Evolutionary conservation across 2,113 vertebrate genomes (phyloP).

Genomic region (Serilophus lunatus): DNA sequence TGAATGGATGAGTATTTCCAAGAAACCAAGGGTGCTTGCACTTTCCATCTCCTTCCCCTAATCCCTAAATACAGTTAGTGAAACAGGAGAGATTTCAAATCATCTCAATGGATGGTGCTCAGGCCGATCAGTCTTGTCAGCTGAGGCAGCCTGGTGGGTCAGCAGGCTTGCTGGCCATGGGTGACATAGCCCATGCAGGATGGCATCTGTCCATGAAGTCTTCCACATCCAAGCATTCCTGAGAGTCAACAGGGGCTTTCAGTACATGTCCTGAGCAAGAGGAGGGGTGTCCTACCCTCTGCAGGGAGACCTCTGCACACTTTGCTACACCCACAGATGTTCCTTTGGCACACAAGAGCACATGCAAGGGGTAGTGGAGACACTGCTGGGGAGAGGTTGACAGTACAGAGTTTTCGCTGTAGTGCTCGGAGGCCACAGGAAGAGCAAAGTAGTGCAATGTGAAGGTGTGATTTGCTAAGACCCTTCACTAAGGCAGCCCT

Average conservation of each 20-base stretch:
- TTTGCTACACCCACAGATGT: not conserved
- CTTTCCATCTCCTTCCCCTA: not conserved
- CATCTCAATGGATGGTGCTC: not conserved
- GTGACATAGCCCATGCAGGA: not conserved
- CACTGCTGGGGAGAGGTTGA: not conserved
- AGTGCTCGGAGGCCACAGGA: not conserved
- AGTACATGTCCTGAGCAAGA: not conserved
- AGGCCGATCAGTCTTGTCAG: not conserved
- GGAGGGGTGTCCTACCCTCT: not conserved
- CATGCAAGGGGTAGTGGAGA: no score
- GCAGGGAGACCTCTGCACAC: not conserved
- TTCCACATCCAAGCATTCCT: not conserved
- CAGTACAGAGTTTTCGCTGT: not conserved
- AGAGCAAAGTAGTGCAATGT: not conserved
- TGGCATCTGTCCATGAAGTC: not conserved
- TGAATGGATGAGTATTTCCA: not conserved
- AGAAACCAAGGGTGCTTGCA: not conserved
- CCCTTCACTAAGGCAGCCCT: not conserved
- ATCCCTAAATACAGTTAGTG: not conserved
- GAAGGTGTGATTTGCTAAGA: not conserved
- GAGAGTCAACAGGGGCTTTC: not conserved
- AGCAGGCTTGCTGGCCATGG: not conserved
- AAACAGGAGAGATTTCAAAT: not conserved
- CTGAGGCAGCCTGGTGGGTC: not conserved
- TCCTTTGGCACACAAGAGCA: not conserved